These are phyloP conservation scores for Brachirus orientalis DNA, from an alignment of 2,113 vertebrate genomes.

Conservation along the genomic window DNA sequence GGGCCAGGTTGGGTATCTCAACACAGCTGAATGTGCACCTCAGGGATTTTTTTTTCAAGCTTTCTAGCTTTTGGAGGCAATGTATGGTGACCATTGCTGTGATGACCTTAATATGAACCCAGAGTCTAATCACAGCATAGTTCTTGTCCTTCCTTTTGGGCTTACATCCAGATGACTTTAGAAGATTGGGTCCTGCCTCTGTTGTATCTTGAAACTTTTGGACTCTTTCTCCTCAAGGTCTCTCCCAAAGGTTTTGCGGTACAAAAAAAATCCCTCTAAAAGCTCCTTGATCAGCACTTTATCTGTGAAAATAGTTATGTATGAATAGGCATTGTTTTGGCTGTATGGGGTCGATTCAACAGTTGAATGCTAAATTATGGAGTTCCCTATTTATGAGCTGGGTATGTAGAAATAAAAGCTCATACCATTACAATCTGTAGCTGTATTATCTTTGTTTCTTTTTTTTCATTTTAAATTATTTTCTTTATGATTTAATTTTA, in stretches of 20 bases:
- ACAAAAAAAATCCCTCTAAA: slow-evolving; percentile 75
- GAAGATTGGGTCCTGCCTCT: slow-evolving; percentile 39
- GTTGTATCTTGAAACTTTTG: slow-evolving; percentile 65
- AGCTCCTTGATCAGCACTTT: slow-evolving; percentile 84
- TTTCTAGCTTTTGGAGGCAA: slow-evolving; percentile 82
- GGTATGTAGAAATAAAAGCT: slow-evolving; percentile 65
- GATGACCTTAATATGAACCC: slow-evolving; percentile 71
- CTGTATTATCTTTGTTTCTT: slow-evolving; percentile 84
- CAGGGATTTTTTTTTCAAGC: slow-evolving; percentile 83
- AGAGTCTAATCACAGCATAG: slow-evolving; percentile 61
- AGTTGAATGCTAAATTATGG: slow-evolving; percentile 71
- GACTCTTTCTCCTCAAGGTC: slow-evolving; percentile 56
- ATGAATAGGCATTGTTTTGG: slow-evolving; percentile 72
- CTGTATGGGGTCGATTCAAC: slow-evolving; percentile 71
- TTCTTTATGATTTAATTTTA: slow-evolving; percentile 81
- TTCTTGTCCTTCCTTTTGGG: slow-evolving; percentile 38
- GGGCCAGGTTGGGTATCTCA: slow-evolving; percentile 75
- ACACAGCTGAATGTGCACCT: slow-evolving; percentile 83
- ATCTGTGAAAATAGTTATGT: slow-evolving; percentile 79
- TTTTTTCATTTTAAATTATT: slow-evolving; percentile 85
- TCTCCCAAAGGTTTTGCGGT: slow-evolving; percentile 71
- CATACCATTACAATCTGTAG: slow-evolving; percentile 78
- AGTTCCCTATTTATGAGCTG: slow-evolving; percentile 74
- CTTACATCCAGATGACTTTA: slow-evolving; percentile 30
- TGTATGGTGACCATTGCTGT: slow-evolving; percentile 78